Evolutionary conservation across 2,113 vertebrate species (phyloP).

Genomic region (Vidua macroura): DNA sequence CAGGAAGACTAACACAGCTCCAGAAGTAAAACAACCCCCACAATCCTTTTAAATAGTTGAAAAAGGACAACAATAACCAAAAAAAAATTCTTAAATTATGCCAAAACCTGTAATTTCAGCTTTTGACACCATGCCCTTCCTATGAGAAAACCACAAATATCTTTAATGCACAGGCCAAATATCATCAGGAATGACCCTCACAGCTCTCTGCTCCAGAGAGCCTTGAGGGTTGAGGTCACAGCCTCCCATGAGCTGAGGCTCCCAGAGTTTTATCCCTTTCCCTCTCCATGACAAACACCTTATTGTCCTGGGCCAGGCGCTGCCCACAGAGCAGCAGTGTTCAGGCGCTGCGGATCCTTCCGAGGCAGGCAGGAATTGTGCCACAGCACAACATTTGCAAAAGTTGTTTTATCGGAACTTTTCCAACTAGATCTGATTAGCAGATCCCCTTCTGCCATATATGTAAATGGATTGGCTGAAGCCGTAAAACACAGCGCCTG

Average conservation of each 20-base stretch:
- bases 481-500: not conserved
- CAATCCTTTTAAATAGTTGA: not conserved
- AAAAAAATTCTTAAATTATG: not conserved
- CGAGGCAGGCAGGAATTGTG: not conserved
- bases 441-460: not conserved
- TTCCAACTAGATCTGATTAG: not conserved
- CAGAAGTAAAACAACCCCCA: not conserved
- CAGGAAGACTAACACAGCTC: not conserved
- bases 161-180: not conserved
- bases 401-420: not conserved
- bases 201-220: not conserved
- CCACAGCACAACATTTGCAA: not conserved
- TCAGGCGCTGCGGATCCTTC: fast-evolving
- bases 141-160: not conserved
- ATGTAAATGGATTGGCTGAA: not conserved
- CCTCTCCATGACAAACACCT: not conserved
- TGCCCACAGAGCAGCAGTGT: not conserved
- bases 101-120: not conserved
- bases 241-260: not conserved
- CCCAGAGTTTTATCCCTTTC: not conserved
- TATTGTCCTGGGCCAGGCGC: fast-evolving
- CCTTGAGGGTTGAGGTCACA: not conserved
- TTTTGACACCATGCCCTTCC: not conserved
- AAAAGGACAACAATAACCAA: not conserved
- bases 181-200: not conserved